phyloP scores from a whole-genome alignment of 2,888 invertebrate species.

The Phytoseiulus persimilis region DNA sequence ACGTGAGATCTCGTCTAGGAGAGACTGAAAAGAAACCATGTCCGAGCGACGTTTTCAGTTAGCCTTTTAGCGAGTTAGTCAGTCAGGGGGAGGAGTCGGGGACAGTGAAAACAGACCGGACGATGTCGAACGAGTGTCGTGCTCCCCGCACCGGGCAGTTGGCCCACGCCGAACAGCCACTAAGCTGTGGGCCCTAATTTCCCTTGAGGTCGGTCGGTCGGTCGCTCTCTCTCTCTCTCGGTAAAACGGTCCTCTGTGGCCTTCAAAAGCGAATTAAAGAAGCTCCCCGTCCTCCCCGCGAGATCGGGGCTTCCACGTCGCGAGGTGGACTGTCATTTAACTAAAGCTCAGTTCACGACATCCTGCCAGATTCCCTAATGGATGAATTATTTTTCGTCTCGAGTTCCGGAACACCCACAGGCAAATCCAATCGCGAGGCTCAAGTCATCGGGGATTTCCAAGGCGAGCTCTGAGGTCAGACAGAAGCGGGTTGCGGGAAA shows the following conservation, averaged over 20 bases:
- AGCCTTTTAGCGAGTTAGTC: not conserved
- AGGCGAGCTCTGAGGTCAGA: no score
- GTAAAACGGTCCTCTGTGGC: not conserved
- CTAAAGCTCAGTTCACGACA: not conserved
- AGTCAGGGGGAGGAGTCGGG: not conserved
- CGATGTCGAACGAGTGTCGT: slow-evolving; percentile 5
- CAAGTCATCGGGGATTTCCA: no score
- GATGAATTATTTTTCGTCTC: not conserved
- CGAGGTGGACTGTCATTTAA: not conserved
- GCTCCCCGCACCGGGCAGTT: not conserved
- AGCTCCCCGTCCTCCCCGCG: not conserved
- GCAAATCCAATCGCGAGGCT: not conserved
- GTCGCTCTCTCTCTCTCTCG: not conserved
- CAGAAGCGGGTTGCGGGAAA: no score
- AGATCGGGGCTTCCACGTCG: not conserved
- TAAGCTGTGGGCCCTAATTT: slow-evolving; percentile 30
- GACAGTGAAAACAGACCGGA: not conserved
- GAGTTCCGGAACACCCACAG: not conserved
- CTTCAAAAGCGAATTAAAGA: slow-evolving; percentile 36
- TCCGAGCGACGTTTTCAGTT: no score
- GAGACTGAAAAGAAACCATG: no score
- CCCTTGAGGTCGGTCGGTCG: slow-evolving; percentile 24
- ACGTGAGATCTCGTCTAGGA: no score
- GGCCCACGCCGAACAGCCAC: not conserved
- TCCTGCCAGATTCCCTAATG: not conserved